Evolutionary conservation across 2,797 vertebrate genomes (phyloP).

Genomic region (Falco concolor): DNA sequence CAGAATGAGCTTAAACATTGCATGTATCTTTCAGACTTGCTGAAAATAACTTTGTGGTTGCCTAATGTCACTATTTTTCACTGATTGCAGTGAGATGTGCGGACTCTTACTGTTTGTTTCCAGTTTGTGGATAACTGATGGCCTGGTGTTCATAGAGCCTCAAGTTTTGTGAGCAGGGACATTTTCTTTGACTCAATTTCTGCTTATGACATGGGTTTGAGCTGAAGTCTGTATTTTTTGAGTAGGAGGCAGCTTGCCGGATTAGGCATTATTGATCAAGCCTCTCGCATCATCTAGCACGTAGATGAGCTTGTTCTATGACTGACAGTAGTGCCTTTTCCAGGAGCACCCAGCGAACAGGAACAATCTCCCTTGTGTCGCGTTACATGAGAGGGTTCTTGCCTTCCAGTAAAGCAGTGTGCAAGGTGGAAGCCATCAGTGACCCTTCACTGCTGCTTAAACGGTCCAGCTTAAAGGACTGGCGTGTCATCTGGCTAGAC

Average conservation of each 20-base stretch:
- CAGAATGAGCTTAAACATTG: not conserved
- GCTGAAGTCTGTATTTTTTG: not conserved
- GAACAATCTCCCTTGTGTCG: not conserved
- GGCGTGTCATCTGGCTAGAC: not conserved
- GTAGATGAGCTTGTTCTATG: not conserved
- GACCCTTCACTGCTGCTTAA: not conserved
- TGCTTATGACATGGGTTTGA: not conserved
- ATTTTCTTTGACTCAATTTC: not conserved
- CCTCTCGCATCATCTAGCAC: rapidly evolving
- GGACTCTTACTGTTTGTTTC: not conserved
- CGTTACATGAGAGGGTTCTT: not conserved
- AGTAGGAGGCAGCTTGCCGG: not conserved
- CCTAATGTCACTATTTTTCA: not conserved
- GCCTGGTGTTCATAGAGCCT: not conserved
- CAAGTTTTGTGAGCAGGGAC: not conserved
- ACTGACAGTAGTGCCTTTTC: not conserved
- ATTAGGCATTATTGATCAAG: not conserved
- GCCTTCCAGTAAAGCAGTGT: not conserved
- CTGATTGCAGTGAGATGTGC: not conserved
- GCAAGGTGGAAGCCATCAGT: not conserved
- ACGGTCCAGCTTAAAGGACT: not conserved
- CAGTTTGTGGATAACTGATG: not conserved
- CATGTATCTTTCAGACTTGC: not conserved
- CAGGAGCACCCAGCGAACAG: not conserved
- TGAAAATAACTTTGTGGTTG: not conserved